phyloP scores from a whole-genome alignment of 2,888 invertebrate genomes.

The Epistrophe eligans region DNA sequence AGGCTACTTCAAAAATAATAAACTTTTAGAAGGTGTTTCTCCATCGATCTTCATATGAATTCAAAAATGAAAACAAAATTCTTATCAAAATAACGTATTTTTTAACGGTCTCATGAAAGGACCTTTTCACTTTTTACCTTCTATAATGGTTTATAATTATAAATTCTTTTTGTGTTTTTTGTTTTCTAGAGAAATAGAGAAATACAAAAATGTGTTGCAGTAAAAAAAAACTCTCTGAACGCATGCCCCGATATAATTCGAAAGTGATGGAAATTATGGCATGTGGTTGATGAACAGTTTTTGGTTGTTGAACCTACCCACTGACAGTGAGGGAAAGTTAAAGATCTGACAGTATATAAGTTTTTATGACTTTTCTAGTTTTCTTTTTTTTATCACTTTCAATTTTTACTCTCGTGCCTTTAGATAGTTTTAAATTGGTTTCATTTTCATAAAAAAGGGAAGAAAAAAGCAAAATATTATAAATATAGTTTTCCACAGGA shows the following conservation, averaged over 20 bases:
- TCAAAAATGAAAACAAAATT: conserved; percentile 53
- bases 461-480: conserved; percentile 46
- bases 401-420: conserved; percentile 31
- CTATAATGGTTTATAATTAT: conserved; percentile 24
- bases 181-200: not conserved
- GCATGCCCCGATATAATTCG: not conserved
- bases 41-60: not conserved
- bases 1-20: not conserved
- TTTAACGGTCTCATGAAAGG: conserved; percentile 5
- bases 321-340: conserved; percentile 61
- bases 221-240: conserved; percentile 40
- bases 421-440: conserved; percentile 9
- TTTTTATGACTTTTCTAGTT: conserved; percentile 40
- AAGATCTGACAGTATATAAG: conserved; percentile 46
- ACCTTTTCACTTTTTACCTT: not conserved
- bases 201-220: conserved; percentile 24
- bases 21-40: not conserved
- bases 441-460: conserved; percentile 3
- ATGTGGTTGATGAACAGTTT: conserved; percentile 67
- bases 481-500: conserved; percentile 30
- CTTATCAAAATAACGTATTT: conserved; percentile 32
- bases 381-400: conserved; percentile 66
- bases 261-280: conserved; percentile 53
- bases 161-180: conserved; percentile 32
- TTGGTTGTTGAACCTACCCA: conserved; percentile 18